Evolutionary conservation across 64 coral and sea anemone genomes (phyloP).

Genomic region (Exaiptasia diaphana): DNA sequence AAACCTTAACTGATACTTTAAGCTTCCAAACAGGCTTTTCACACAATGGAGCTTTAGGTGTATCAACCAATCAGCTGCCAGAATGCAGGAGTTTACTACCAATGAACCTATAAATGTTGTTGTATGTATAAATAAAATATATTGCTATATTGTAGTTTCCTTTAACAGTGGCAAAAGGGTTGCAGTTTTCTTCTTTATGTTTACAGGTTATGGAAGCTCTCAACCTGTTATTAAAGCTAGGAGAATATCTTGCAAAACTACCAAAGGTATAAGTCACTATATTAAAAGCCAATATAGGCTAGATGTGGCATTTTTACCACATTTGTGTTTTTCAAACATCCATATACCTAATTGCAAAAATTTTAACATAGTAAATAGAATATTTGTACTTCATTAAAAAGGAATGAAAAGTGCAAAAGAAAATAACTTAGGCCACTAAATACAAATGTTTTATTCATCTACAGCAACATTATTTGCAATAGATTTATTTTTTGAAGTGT

Average conservation of each 20-base stretch:
- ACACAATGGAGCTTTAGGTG: constrained; percentile 83
- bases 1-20: not conserved
- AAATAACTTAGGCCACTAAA: too few relatives aligned
- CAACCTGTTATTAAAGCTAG: constrained; percentile 66
- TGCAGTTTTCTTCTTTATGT: not conserved
- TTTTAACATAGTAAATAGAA: not conserved
- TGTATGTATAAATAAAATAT: constrained; percentile 17
- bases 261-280: constrained; percentile 88
- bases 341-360: not conserved
- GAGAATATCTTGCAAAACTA: constrained; percentile 82
- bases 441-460: too few relatives aligned
- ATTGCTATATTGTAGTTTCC: not conserved
- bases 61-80: constrained; percentile 68
- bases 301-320: not conserved
- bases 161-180: not conserved
- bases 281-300: not conserved
- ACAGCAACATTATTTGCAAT: too few relatives aligned
- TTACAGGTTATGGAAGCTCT: constrained; percentile 70
- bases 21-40: constrained; percentile 74
- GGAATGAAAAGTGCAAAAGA: too few relatives aligned
- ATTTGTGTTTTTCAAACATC: not conserved
- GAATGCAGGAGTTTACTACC: constrained; percentile 75
- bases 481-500: too few relatives aligned
- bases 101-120: constrained; percentile 73
- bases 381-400: not conserved